Evolutionary conservation across 2,113 vertebrate genomes (phyloP), one percentile per base, ranked within the genome.

Genomic region (Ancistrus triradiatus): DNA sequence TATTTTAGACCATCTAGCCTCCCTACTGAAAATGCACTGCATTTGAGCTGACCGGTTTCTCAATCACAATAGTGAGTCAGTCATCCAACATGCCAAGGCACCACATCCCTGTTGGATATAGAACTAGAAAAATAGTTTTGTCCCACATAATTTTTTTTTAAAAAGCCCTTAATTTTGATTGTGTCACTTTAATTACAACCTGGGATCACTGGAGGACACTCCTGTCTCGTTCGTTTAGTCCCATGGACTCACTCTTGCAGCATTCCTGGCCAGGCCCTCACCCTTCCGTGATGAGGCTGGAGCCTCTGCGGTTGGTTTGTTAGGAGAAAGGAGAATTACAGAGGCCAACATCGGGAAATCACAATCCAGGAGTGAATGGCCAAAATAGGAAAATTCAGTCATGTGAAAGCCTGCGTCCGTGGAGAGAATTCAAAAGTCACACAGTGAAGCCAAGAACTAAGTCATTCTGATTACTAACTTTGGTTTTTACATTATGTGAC

Each of bases 61-160:
- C 77, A 76, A 79, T 83, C 75, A 77, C 69, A 24, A 77, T 75
- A 49, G 63, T 84, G 80, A 84, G 63, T 84, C 78, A 81, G 49
- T 59, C 51, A 46, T 77, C 68, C 73, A 55, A 65, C 63, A 79
- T 68, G 68, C 60, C 65, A 35, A 21, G 67, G 63, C 76, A 77
- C 64, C 70, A 72, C 49, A 73, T 71, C 40, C 56, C 69, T 67
- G 59, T 68, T 61, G 43, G 46, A 69, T 61, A 40, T 40, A 56
- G 68, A 57, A 46, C 52, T 66, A 66, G 78, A 66, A 84, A 78
- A 84, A 78, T 83, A 86, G 75, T 57, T 70, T 60, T 63, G 27
- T 74, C 72, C 78, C 74, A 76, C 83, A 84, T 79, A 46, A 74
- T 64, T 74, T 71, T 10, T 35, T n/a, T n/a, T n/a, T n/a, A n/a